phyloP scores from a whole-genome alignment of 2,797 vertebrate species.

The Melanotaenia trifasciata region DNA sequence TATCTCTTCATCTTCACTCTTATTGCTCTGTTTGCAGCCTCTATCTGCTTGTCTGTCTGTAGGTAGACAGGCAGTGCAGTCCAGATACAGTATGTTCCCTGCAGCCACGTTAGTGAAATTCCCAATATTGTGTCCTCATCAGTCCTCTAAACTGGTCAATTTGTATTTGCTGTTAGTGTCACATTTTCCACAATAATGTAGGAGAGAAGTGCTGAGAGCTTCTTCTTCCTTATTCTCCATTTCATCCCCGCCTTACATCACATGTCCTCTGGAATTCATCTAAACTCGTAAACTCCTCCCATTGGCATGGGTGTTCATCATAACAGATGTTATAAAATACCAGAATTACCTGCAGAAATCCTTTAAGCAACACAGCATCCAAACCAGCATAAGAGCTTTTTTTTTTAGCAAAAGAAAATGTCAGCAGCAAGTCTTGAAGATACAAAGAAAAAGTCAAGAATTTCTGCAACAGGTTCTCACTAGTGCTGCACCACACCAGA shows the following conservation, averaged over 20 bases:
- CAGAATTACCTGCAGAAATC: background rate
- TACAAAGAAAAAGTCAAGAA: too few relatives aligned
- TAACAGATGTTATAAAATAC: background rate
- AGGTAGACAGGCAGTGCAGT: background rate
- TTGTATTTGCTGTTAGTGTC: background rate
- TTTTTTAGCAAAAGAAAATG: too few relatives aligned
- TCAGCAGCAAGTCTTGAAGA: too few relatives aligned
- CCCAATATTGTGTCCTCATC: background rate
- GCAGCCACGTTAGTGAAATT: background rate
- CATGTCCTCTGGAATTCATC: background rate
- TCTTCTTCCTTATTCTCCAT: background rate
- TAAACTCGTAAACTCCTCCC: too few relatives aligned
- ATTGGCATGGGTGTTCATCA: background rate
- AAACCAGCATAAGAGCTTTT: too few relatives aligned
- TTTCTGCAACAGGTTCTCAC: background rate
- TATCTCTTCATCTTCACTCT: too few relatives aligned
- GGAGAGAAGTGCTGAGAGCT: background rate
- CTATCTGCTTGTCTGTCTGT: background rate
- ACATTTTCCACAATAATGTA: background rate
- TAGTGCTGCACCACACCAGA: too few relatives aligned
- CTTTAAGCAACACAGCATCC: background rate
- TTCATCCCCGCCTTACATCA: background rate
- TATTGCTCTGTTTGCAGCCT: background rate
- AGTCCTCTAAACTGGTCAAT: background rate
- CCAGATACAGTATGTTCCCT: background rate